phyloP scores from a whole-genome alignment of 2,888 invertebrate species.

The Phorcus lineatus region DNA sequence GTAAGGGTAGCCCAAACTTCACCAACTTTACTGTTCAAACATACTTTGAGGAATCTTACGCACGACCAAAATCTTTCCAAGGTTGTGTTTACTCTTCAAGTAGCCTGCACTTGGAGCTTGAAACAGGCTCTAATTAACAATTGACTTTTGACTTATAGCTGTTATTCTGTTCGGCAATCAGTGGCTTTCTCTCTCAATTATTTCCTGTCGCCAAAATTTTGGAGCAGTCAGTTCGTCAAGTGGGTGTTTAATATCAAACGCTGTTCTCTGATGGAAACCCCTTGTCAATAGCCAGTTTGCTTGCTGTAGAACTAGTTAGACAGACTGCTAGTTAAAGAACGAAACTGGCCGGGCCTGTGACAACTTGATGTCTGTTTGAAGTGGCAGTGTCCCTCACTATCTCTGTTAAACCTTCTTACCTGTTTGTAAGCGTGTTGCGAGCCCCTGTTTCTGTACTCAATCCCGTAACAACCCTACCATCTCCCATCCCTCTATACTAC shows the following conservation, averaged over 20 bases:
- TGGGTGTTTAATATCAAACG: slow-evolving; percentile 19
- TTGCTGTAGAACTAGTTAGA: slow-evolving; percentile 4
- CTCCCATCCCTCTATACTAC: neutral
- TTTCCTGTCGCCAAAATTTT: slow-evolving; percentile 25
- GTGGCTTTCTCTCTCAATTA: slow-evolving; percentile 19
- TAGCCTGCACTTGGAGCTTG: neutral
- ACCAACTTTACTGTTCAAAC: neutral
- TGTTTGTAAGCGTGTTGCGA: neutral
- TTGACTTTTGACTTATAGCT: slow-evolving; percentile 29
- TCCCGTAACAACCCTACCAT: neutral
- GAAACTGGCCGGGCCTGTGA: neutral
- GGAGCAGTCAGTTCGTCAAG: slow-evolving; percentile 23
- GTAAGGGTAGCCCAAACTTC: slow-evolving; percentile 1
- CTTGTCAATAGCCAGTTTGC: neutral
- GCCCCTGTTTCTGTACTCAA: neutral
- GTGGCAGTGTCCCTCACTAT: neutral
- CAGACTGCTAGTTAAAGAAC: neutral
- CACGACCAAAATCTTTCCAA: neutral
- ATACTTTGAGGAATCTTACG: slow-evolving; percentile 1
- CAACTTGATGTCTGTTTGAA: neutral
- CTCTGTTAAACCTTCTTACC: neutral
- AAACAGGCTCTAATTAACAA: slow-evolving; percentile 28
- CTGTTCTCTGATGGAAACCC: neutral
- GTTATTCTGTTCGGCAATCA: slow-evolving; percentile 10
- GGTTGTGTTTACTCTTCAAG: slow-evolving; percentile 19